Conservation (phyloP, 2,888 invertebrate genomes). For the Andrena camellia region DNA sequence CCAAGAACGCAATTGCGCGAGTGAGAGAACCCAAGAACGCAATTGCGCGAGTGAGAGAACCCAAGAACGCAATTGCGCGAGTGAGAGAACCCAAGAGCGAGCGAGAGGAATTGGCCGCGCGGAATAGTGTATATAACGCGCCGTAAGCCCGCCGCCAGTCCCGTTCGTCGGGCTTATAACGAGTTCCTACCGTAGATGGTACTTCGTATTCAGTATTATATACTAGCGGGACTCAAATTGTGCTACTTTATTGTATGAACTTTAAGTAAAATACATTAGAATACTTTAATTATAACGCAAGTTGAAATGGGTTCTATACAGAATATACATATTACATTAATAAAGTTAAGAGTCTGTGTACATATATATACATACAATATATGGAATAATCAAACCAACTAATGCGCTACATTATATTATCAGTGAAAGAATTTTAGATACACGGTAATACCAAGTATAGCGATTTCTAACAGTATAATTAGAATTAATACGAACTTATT, state of each 20-base stretch:
- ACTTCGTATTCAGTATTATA: background rate
- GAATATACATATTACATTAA: constrained; percentile 12
- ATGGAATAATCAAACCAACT: background rate
- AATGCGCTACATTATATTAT: constrained; percentile 33
- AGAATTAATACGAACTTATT: constrained; percentile 91
- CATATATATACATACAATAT: constrained; percentile 9
- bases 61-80: no score
- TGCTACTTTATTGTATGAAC: constrained; percentile 7
- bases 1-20: no score
- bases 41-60: no score
- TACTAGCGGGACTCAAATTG: background rate
- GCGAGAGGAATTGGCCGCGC: no score
- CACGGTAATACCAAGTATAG: constrained; percentile 88
- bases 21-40: no score
- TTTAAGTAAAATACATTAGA: background rate
- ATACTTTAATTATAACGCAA: constrained; percentile 17
- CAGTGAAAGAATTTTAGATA: constrained; percentile 88
- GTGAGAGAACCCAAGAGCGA: no score
- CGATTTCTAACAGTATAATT: constrained; percentile 90
- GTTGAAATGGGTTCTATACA: background rate
- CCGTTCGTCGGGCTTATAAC: no score
- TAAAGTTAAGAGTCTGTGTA: constrained; percentile 7
- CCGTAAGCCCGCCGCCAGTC: no score
- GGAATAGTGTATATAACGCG: no score
- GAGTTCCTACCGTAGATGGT: background rate